phyloP scores from a whole-genome alignment of 1,140 invertebrate genomes.

The Oncopeltus fasciatus region DNA sequence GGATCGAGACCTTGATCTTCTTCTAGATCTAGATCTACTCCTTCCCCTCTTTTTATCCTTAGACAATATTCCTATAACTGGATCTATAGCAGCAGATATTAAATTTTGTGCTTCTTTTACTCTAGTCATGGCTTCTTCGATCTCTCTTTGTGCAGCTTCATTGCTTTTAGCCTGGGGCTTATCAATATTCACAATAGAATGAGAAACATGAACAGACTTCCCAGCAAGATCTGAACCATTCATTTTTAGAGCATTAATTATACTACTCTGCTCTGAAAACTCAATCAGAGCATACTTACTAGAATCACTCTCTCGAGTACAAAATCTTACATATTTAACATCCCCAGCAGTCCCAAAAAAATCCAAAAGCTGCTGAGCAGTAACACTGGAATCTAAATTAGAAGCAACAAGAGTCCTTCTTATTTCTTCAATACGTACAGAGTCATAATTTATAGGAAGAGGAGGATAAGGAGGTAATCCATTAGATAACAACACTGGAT shows the following conservation, averaged over 20 bases:
- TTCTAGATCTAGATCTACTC: conserved; percentile 27
- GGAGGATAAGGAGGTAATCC: conserved; percentile 84
- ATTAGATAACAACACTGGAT: conserved; percentile 71
- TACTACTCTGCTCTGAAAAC: conserved; percentile 78
- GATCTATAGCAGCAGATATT: conserved; percentile 84
- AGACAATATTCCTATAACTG: conserved; percentile 66
- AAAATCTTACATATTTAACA: conserved; percentile 89
- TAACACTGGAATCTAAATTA: conserved; percentile 54
- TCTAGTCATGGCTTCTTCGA: conserved; percentile 91
- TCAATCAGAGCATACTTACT: conserved; percentile 76
- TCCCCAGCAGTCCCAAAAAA: conserved; percentile 78
- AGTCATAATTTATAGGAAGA: conserved; percentile 77
- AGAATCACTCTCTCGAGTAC: conserved; percentile 59
- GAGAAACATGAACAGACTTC: conserved; percentile 48
- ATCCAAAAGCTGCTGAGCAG: conserved; percentile 63
- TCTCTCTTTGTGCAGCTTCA: conserved; percentile 85
- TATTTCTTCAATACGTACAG: conserved; percentile 89
- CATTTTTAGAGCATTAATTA: conserved; percentile 73
- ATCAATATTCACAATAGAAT: conserved; percentile 77
- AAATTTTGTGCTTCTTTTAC: conserved; percentile 89
- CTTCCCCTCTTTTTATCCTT: conserved; percentile 60
- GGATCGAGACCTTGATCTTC: conserved; percentile 37
- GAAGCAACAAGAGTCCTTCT: conserved; percentile 71
- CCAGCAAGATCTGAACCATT: conserved; percentile 64
- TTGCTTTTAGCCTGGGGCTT: conserved; percentile 90